These are phyloP conservation scores for Halictus quadricinctus DNA, from an alignment of 2,888 invertebrate genomes.

Conservation along the genomic window DNA sequence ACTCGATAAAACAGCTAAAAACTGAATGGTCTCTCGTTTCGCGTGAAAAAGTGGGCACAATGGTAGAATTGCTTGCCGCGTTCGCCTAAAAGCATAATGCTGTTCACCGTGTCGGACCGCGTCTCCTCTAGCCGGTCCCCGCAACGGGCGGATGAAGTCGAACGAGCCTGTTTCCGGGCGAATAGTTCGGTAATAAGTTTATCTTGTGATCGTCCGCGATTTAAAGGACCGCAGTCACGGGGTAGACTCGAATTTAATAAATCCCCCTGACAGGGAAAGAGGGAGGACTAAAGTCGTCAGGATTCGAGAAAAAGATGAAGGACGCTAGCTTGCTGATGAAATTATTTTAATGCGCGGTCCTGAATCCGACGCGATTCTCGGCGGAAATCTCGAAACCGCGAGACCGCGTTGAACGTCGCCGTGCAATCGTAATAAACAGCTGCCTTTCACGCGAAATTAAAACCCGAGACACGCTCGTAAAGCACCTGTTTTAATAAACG, in stretches of 20 bases:
- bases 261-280: neutral
- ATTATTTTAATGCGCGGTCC: conserved; percentile 34
- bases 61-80: neutral
- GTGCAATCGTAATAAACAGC: conserved; percentile 47
- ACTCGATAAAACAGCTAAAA: neutral
- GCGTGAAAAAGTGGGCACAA: neutral
- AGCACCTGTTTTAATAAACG: conserved; percentile 20
- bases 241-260: neutral
- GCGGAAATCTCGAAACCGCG: conserved; percentile 15
- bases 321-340: conserved; percentile 11
- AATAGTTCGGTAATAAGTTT: neutral
- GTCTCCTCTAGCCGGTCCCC: neutral
- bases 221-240: neutral
- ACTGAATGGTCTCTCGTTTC: neutral
- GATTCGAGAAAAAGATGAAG: neutral
- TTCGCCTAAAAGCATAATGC: conserved; percentile 10
- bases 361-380: neutral
- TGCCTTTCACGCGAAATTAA: conserved; percentile 43
- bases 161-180: neutral
- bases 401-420: neutral
- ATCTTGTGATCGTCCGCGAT: too few relatives aligned
- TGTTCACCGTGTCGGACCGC: neutral
- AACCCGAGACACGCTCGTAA: conserved; percentile 37
- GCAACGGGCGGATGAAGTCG: neutral
- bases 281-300: neutral